Conservation (phyloP, 2,888 invertebrate species). For the Sycophila texana region DNA sequence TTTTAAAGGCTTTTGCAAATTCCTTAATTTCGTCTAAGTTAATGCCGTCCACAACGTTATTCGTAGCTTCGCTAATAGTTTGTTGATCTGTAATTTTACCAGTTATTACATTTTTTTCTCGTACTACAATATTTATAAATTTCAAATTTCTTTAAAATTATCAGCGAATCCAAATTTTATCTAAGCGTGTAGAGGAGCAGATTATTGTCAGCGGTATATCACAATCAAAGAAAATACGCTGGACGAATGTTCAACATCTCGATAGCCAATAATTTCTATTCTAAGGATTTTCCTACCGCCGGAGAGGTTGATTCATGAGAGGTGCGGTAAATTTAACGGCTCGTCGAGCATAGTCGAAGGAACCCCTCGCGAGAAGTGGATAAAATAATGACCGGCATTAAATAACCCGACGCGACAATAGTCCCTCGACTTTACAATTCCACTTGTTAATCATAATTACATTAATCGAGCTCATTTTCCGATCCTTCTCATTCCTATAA, state of each 20-base stretch:
- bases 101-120: background rate
- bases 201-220: background rate
- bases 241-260: background rate
- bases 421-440: constrained; percentile 25
- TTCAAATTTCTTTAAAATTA: background rate
- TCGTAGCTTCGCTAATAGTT: constrained; percentile 94
- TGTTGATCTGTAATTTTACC: constrained; percentile 83
- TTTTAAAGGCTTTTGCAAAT: constrained; percentile 97
- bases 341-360: constrained; percentile 7
- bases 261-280: constrained; percentile 44
- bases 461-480: constrained; percentile 19
- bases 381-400: constrained; percentile 28
- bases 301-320: background rate
- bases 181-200: background rate
- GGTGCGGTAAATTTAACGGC: constrained; percentile 25
- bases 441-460: constrained; percentile 31
- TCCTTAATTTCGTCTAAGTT: constrained; percentile 98
- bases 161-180: background rate
- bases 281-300: constrained; percentile 26
- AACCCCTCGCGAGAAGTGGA: constrained; percentile 5
- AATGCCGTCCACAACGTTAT: constrained; percentile 96
- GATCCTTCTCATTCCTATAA: background rate
- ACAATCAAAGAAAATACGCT: constrained; percentile 9
- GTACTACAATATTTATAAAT: background rate
- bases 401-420: constrained; percentile 9